Conservation (phyloP, 2,113 vertebrate genomes). For the Menidia beryllina region DNA sequence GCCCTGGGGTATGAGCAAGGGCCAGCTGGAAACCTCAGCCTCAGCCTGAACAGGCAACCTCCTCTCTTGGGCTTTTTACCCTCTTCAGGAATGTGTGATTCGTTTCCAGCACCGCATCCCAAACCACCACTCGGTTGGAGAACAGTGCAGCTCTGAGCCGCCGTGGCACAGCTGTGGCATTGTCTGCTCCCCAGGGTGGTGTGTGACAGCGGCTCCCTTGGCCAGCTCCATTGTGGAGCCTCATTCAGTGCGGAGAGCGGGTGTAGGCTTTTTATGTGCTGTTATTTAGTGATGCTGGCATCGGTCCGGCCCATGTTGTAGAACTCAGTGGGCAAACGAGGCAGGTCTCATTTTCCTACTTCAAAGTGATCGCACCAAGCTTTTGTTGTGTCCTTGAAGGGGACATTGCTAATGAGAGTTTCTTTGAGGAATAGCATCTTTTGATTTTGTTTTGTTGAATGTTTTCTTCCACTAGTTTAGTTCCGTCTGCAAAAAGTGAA, state of each 20-base stretch:
- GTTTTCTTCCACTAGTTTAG: not conserved
- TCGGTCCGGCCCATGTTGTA: conserved; percentile 43
- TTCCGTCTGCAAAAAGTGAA: not conserved
- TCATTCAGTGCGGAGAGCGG: conserved; percentile 68
- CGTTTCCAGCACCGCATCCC: conserved; percentile 73
- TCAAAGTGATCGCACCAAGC: conserved; percentile 58
- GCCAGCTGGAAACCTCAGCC: conserved; percentile 75
- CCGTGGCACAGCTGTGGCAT: conserved; percentile 66
- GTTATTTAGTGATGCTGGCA: conserved; percentile 73
- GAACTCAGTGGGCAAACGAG: conserved; percentile 55
- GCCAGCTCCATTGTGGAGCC: conserved; percentile 70
- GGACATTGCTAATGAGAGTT: conserved; percentile 19
- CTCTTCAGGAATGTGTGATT: conserved; percentile 83
- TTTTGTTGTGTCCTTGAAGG: conserved; percentile 63
- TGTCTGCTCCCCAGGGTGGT: conserved; percentile 70
- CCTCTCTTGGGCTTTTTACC: conserved; percentile 61
- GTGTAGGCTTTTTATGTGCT: conserved; percentile 70
- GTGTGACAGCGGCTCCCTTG: conserved; percentile 69
- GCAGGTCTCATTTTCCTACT: conserved; percentile 65
- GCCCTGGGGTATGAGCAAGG: conserved; percentile 55
- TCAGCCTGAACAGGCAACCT: conserved; percentile 55
- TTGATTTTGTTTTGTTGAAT: conserved; percentile 41
- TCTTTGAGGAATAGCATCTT: conserved; percentile 33
- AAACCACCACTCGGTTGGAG: conserved; percentile 60
- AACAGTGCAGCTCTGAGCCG: conserved; percentile 66